Conservation (phyloP, 1,140 invertebrate species). For the Acromyrmex echinatior region DNA sequence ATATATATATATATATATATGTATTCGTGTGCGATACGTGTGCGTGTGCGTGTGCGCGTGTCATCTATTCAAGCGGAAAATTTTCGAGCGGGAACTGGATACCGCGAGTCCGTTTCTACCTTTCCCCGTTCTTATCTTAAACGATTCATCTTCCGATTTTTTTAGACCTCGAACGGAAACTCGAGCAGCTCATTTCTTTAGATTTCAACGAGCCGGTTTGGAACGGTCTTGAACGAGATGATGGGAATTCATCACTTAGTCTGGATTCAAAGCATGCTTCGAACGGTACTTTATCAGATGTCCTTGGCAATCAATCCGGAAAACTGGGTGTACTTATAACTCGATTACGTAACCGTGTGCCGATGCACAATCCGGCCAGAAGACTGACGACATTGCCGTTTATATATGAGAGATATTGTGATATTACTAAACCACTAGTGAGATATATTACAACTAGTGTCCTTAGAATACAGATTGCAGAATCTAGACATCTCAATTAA, state of each 20-base stretch:
- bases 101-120: not conserved
- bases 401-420: constrained; percentile 28
- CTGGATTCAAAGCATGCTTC: not conserved
- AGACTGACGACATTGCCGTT: constrained; percentile 1
- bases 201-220: constrained; percentile 16
- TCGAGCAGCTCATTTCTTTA: not conserved
- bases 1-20: not conserved
- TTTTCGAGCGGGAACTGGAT: not conserved
- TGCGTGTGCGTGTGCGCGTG: not conserved
- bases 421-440: too few relatives aligned
- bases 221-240: not conserved
- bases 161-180: not conserved
- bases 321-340: constrained; percentile 42
- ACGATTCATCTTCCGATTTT: not conserved
- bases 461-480: too few relatives aligned
- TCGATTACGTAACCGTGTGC: constrained; percentile 47
- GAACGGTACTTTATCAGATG: constrained; percentile 45
- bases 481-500: too few relatives aligned
- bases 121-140: not conserved
- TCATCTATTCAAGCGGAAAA: not conserved
- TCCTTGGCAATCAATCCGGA: constrained; percentile 53
- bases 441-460: not conserved
- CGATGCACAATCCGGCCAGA: constrained; percentile 20
- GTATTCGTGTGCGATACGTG: not conserved
- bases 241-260: not conserved